These are phyloP conservation scores for Drosophila sp. DNA, from an alignment of 1,140 invertebrate species.

Conservation along the genomic window DNA sequence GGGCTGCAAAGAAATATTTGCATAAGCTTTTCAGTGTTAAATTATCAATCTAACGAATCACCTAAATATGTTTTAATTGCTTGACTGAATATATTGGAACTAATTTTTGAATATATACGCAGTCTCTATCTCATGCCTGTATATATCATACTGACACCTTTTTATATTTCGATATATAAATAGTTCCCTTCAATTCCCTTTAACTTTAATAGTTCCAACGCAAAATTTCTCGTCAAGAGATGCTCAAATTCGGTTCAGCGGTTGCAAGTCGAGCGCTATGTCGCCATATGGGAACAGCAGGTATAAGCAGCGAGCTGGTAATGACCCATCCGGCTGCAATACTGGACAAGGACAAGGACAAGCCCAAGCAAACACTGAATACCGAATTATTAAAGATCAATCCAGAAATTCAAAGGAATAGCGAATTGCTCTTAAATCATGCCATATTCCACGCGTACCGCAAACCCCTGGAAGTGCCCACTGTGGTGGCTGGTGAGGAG, in stretches of 20 bases:
- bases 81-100: no score
- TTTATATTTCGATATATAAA: neutral
- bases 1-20: no score
- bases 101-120: neutral
- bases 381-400: neutral
- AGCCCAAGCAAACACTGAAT: neutral
- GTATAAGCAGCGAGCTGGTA: slow-evolving; percentile 14
- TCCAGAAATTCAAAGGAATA: slow-evolving; percentile 1
- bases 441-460: slow-evolving; percentile 22
- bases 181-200: neutral
- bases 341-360: slow-evolving; percentile 15
- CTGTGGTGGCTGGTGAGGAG: slow-evolving; percentile 23
- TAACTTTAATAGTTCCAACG: neutral
- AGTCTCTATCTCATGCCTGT: neutral
- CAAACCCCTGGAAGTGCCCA: slow-evolving; percentile 43
- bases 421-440: slow-evolving; percentile 25
- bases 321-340: neutral
- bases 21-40: no score
- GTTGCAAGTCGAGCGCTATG: slow-evolving; percentile 85
- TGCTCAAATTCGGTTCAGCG: slow-evolving; percentile 60
- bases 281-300: slow-evolving; percentile 10
- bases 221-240: slow-evolving; percentile 13
- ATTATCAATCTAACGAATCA: no score
- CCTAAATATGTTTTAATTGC: no score
- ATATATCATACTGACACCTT: neutral